These are phyloP conservation scores for Yponomeuta evonymella DNA, from an alignment of 2,888 invertebrate species.

Conservation along the genomic window DNA sequence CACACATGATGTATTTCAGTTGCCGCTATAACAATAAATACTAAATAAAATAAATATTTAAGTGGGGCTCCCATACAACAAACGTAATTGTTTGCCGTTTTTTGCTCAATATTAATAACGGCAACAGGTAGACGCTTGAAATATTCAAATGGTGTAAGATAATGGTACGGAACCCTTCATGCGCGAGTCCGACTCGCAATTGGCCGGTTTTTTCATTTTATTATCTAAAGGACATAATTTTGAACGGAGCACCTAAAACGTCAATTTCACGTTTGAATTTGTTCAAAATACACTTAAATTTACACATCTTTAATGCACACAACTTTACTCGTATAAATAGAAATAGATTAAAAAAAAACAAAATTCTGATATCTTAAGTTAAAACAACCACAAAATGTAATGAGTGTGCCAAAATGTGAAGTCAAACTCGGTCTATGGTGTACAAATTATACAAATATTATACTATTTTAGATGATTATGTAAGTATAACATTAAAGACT, in stretches of 20 bases:
- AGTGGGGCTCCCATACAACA: too few relatives aligned
- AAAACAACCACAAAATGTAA: not conserved
- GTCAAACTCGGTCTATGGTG: not conserved
- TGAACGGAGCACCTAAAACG: slow-evolving; percentile 44
- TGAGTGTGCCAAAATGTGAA: not conserved
- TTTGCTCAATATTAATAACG: too few relatives aligned
- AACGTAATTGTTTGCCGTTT: too few relatives aligned
- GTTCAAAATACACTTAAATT: slow-evolving; percentile 39
- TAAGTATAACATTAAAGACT: not conserved
- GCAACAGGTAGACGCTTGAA: too few relatives aligned
- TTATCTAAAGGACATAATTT: slow-evolving; percentile 10
- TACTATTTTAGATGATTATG: not conserved
- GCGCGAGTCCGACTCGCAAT: too few relatives aligned
- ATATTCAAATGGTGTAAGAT: too few relatives aligned
- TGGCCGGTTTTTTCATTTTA: not conserved
- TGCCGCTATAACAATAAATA: too few relatives aligned
- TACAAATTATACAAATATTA: not conserved
- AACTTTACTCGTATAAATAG: not conserved
- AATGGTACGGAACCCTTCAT: too few relatives aligned
- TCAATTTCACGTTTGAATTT: slow-evolving; percentile 36
- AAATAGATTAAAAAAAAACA: not conserved
- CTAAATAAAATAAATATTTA: too few relatives aligned
- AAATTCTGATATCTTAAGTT: slow-evolving; percentile 10
- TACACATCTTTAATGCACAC: slow-evolving; percentile 16
- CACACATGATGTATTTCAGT: too few relatives aligned